These are phyloP conservation scores for Elaphurus davidianus DNA, from an alignment of 2,113 vertebrate species.

Conservation along the genomic window DNA sequence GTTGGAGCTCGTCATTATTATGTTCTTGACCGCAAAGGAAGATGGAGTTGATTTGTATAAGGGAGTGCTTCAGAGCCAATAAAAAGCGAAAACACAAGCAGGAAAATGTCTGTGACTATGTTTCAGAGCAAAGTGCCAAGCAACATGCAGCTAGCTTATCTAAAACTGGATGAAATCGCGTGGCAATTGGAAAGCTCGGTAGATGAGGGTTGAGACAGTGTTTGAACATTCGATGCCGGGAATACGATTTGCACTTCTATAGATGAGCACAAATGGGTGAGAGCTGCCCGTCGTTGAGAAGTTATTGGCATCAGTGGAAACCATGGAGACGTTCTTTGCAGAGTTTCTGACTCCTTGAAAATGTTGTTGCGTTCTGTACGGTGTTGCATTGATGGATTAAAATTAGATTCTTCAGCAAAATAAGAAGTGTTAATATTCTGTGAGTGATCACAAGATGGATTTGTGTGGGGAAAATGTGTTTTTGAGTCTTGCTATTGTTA, in stretches of 20 bases:
- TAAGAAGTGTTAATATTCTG: not conserved
- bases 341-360: not conserved
- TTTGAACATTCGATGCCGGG: rapidly evolving
- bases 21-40: not conserved
- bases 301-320: not conserved
- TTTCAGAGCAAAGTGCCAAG: not conserved
- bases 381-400: not conserved
- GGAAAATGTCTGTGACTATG: not conserved
- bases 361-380: not conserved
- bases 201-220: not conserved
- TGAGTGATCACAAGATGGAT: not conserved
- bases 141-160: not conserved
- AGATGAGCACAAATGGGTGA: not conserved
- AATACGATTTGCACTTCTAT: rapidly evolving
- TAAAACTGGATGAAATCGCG: not conserved
- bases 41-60: not conserved
- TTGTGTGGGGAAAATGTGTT: not conserved
- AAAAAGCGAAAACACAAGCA: not conserved
- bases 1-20: rapidly evolving
- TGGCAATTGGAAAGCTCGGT: not conserved
- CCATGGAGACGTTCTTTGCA: rapidly evolving
- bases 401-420: not conserved
- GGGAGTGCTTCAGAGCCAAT: not conserved
- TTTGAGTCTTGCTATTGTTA: rapidly evolving
- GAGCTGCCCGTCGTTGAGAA: not conserved